Conservation (phyloP, 2,888 invertebrate species). For the Diadegma fenestrale region DNA sequence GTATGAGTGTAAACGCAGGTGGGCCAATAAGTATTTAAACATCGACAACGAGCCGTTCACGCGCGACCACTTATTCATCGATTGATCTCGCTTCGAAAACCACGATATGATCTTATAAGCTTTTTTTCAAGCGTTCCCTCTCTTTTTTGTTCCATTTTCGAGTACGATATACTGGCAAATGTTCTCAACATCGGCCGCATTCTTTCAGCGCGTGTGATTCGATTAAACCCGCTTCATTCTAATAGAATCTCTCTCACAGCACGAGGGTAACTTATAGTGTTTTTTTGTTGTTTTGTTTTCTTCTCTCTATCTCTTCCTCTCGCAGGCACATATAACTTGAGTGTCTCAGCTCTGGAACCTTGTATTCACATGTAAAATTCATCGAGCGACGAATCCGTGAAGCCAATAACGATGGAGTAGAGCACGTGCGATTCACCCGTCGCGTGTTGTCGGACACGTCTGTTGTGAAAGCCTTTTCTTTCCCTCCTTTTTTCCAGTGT, state of each 20-base stretch:
- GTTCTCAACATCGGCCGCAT: constrained; percentile 49
- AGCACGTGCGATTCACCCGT: constrained; percentile 69
- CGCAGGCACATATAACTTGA: constrained; percentile 11
- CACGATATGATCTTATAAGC: constrained; percentile 32
- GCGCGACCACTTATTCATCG: constrained; percentile 51
- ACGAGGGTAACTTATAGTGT: neutral
- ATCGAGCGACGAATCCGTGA: constrained; percentile 74
- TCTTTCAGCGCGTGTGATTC: constrained; percentile 62
- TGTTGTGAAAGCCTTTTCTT: constrained; percentile 17
- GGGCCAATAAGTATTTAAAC: neutral
- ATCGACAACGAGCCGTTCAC: constrained; percentile 46
- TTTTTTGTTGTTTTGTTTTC: neutral
- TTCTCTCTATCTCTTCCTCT: neutral
- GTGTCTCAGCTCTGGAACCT: constrained; percentile 27
- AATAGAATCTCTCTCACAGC: constrained; percentile 52
- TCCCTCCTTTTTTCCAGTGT: constrained; percentile 31
- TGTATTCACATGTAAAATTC: constrained; percentile 77
- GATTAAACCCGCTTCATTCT: constrained; percentile 54
- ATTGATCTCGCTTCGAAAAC: constrained; percentile 53
- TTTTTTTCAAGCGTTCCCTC: constrained; percentile 14
- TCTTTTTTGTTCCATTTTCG: constrained; percentile 10
- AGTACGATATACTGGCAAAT: constrained; percentile 35
- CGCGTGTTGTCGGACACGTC: constrained; percentile 72
- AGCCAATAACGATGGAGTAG: constrained; percentile 63
- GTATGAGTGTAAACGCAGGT: neutral